Evolutionary conservation across 2,797 vertebrate species (phyloP), one percentile per base, ranked within the genome.

Genomic region (Gallinago solitaria): DNA sequence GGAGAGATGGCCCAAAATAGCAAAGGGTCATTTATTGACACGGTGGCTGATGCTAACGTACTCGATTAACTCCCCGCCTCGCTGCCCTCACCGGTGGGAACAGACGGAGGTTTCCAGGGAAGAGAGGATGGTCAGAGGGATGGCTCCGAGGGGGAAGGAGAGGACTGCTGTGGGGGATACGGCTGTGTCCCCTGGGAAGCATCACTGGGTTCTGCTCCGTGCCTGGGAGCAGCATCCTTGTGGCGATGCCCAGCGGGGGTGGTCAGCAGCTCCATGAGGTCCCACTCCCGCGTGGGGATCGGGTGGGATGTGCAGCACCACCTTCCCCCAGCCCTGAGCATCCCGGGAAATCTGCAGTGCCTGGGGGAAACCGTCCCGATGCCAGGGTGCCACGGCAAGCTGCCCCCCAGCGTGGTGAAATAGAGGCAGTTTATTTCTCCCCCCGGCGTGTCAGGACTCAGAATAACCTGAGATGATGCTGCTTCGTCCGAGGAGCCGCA

Each of bases 21-120:
- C 89, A 57, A 47, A 77, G 90, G 85, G 88, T 85, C 64, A 93
- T 87, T 92, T 79, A 90, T 60, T 67, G 89, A 86, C 95, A 89
- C 4, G 6, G 59, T 89, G 76, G 93, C 80, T 6, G 1, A 48
- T 0, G 56, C 77, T 45, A 33, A 71, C 67, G 24, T 5, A 28
- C 82, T 79, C 47, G 7, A 74, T 95, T 93, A 91, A 84, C 77
- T 80, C 81, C 68, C 21, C n/a, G 91, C 86, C 91, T 92, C 11
- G 30, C 82, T 53, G 78, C 17, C 13, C 69, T 53, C 35, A 3
- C 53, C 4, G 0, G 10, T 32, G 85, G 76, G 90, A 93, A 4
- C 77, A 84, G 86, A 74, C 59, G 90, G 96, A 79, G 91, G 60
- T 77, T 89, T 77, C 84, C 79, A 32, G 61, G 83, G 88, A 80